A percentile compares a stretch with the other conserved stretches of the same genome.
Conservation (phyloP, 2,797 vertebrate species). For the Ptychadena robeensis region DNA sequence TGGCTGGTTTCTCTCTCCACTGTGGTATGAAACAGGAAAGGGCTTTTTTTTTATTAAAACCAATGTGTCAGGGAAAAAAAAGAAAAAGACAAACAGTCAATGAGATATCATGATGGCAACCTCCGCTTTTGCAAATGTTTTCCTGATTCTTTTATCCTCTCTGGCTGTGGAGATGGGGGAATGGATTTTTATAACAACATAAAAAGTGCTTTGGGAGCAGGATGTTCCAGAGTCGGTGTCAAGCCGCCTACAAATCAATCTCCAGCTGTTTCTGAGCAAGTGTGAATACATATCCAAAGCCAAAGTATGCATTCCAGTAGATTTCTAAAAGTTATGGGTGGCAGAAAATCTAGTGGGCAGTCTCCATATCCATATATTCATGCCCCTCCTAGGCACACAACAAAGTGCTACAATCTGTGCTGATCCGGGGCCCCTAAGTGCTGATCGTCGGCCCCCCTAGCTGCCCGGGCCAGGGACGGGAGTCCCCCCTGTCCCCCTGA, state of each 20-base stretch:
- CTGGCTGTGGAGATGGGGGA: conserved; percentile 13
- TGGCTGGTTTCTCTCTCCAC: conserved; percentile 51
- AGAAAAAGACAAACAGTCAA: conserved; percentile 51
- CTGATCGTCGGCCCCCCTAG: too few relatives aligned
- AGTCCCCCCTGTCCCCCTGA: too few relatives aligned
- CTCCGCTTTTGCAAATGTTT: conserved; percentile 52
- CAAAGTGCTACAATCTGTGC: background rate
- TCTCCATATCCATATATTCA: background rate
- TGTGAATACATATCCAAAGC: conserved; percentile 16
- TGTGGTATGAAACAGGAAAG: conserved; percentile 42
- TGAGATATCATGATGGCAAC: conserved; percentile 44
- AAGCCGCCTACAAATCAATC: conserved; percentile 37
- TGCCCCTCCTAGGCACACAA: background rate
- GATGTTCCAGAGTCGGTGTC: conserved; percentile 42
- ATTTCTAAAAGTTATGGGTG: conserved; percentile 3
- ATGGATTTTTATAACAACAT: conserved; percentile 52
- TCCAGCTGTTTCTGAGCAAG: conserved; percentile 41
- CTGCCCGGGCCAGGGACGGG: too few relatives aligned
- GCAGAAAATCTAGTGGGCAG: background rate
- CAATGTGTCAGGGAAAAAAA: conserved; percentile 44
- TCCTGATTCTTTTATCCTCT: conserved; percentile 36
- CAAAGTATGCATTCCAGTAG: conserved; percentile 4
- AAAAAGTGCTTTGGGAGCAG: conserved; percentile 44
- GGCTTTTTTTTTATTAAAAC: conserved; percentile 45
- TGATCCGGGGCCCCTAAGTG: too few relatives aligned